Evolutionary conservation across 2,888 invertebrate genomes (phyloP).

Genomic region (Eristalinus sepulchralis): DNA sequence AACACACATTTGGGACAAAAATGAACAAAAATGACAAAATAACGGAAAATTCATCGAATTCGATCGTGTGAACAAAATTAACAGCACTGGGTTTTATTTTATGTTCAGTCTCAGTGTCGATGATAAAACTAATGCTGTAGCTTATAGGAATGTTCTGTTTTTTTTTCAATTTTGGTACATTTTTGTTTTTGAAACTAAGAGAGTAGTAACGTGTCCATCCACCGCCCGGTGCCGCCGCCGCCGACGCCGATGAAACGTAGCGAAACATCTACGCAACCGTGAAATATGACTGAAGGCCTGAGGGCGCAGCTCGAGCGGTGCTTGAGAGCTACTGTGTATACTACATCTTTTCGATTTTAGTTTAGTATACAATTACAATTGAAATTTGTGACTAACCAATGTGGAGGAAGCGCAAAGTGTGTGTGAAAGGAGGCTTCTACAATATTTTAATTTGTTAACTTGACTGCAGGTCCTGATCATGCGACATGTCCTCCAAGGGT

Average conservation of each 20-base stretch:
- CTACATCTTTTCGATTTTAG: conserved; percentile 37
- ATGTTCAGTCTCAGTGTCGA: background rate
- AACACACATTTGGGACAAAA: conserved; percentile 21
- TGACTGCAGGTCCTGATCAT: conserved; percentile 81
- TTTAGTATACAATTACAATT: conserved; percentile 29
- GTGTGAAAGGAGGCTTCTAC: conserved; percentile 72
- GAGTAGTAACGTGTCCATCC: background rate
- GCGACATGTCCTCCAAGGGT: conserved; percentile 81
- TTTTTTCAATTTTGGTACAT: conserved; percentile 1
- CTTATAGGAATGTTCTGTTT: background rate
- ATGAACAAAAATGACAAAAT: background rate
- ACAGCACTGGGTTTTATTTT: conserved; percentile 15
- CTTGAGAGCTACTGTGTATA: background rate
- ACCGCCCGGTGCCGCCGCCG: background rate
- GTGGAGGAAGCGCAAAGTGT: conserved; percentile 70
- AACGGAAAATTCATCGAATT: background rate
- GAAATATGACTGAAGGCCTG: conserved; percentile 1
- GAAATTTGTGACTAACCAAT: conserved; percentile 77
- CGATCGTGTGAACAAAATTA: conserved; percentile 32
- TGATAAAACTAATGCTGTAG: conserved; percentile 52
- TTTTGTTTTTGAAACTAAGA: conserved; percentile 22
- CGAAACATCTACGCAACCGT: conserved; percentile 32
- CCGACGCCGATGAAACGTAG: conserved; percentile 25
- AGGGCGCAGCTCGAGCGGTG: conserved; percentile 20
- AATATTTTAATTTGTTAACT: conserved; percentile 75